A percentile compares a stretch with the other conserved stretches of the same genome.
These are phyloP conservation scores for Electrona antarctica DNA, from an alignment of 2,113 vertebrate species.

Conservation along the genomic window DNA sequence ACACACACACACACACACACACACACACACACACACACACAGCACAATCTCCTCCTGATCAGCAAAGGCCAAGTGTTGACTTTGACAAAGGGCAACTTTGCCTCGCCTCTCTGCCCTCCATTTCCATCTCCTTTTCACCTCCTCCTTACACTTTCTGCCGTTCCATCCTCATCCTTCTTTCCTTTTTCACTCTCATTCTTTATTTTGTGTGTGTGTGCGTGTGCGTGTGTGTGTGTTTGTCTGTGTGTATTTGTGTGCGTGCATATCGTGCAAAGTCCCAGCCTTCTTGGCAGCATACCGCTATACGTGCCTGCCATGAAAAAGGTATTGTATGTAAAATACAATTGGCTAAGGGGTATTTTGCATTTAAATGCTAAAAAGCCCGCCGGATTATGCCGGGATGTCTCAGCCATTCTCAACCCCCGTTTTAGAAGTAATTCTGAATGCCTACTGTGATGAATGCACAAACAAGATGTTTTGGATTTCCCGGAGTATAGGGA, in stretches of 20 bases:
- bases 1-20: neutral
- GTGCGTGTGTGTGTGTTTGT: constrained; percentile 10
- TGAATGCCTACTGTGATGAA: constrained; percentile 11
- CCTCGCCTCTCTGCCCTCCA: constrained; percentile 29
- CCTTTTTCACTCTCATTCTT: constrained; percentile 18
- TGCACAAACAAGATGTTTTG: constrained; percentile 5
- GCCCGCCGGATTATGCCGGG: neutral
- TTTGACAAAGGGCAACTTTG: constrained; percentile 77
- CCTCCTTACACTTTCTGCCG: constrained; percentile 9
- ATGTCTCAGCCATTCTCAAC: neutral
- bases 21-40: constrained; percentile 30
- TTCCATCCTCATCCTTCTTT: constrained; percentile 18
- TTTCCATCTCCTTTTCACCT: constrained; percentile 19
- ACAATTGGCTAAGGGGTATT: neutral
- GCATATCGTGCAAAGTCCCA: neutral
- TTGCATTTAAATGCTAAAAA: neutral
- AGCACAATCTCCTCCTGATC: constrained; percentile 55
- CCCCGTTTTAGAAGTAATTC: neutral
- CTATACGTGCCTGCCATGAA: neutral
- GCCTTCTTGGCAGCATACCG: too few species aligned
- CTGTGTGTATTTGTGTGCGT: constrained; percentile 12
- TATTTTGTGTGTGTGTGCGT: neutral
- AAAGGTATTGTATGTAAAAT: constrained; percentile 3
- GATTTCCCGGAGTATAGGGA: constrained; percentile 14
- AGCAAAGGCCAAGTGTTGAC: constrained; percentile 73